Conservation (phyloP, 92 coral and sea anemone genomes). For the Heteractis magnifica region DNA sequence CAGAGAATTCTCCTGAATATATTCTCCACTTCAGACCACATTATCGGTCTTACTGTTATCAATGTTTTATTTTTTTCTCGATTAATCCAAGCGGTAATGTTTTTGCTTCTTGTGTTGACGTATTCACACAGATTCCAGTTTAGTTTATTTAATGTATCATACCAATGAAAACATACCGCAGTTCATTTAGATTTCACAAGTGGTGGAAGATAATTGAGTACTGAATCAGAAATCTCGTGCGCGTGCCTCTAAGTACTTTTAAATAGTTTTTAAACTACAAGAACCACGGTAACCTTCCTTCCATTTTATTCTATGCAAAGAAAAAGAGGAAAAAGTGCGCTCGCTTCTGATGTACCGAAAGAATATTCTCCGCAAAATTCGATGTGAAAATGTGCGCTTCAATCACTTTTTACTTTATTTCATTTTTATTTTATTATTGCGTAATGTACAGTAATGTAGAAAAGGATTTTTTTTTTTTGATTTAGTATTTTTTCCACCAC, state of each 20-base stretch:
- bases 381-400: no score
- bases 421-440: no score
- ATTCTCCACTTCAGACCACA: background rate
- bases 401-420: no score
- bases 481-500: no score
- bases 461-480: no score
- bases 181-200: background rate
- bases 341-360: no score
- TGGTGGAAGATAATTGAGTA: background rate
- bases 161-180: background rate
- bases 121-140: background rate
- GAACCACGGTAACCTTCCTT: background rate
- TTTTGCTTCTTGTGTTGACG: background rate
- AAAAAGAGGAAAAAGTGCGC: background rate
- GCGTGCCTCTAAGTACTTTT: conserved; percentile 1
- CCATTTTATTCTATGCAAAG: background rate
- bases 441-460: no score
- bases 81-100: background rate
- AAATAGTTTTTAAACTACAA: conserved; percentile 2
- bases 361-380: no score
- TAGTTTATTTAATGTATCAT: background rate
- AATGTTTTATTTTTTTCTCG: background rate
- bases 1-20: background rate
- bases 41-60: background rate
- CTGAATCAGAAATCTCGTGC: background rate